Percentiles rank a stretch among this genome's conserved stretches.
These are phyloP conservation scores for Pangasianodon hypophthalmus DNA, from an alignment of 2,113 vertebrate genomes.

Conservation along the genomic window DNA sequence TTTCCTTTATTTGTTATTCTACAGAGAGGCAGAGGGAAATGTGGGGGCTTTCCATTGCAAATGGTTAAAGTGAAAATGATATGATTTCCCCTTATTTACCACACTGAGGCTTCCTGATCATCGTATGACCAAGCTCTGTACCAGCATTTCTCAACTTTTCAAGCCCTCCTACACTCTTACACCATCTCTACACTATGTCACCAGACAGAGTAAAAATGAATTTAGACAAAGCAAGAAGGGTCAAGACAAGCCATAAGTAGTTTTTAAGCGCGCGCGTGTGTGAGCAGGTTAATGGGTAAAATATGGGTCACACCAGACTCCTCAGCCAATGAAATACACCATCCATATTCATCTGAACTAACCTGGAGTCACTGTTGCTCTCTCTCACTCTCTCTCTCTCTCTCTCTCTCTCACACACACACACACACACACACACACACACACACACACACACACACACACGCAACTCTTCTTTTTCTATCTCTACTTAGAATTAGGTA, in stretches of 20 bases:
- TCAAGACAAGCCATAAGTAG: not conserved
- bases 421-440: too few relatives aligned
- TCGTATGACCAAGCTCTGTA: not conserved
- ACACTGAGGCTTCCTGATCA: not conserved
- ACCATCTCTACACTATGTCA: too few relatives aligned
- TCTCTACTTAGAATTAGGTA: too few relatives aligned
- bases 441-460: too few relatives aligned
- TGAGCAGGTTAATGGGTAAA: not conserved
- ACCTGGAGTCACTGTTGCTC: not conserved
- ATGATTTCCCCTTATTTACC: constrained; percentile 13
- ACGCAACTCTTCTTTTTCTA: too few relatives aligned
- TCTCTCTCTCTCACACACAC: too few relatives aligned
- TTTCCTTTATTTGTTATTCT: constrained; percentile 1
- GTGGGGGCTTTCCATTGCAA: constrained; percentile 27
- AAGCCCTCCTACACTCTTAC: not conserved
- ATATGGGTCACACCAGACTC: not conserved
- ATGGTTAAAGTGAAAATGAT: constrained; percentile 61
- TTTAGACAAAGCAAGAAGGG: not conserved
- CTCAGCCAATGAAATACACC: not conserved
- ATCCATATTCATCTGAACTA: not conserved
- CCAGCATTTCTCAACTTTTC: not conserved
- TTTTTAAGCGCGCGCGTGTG: not conserved
- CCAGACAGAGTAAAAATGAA: constrained; percentile 19
- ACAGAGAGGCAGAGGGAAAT: constrained; percentile 43
- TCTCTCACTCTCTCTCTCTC: too few relatives aligned